Conservation (phyloP, 2,113 vertebrate genomes). For the Seriola rivoliana region DNA sequence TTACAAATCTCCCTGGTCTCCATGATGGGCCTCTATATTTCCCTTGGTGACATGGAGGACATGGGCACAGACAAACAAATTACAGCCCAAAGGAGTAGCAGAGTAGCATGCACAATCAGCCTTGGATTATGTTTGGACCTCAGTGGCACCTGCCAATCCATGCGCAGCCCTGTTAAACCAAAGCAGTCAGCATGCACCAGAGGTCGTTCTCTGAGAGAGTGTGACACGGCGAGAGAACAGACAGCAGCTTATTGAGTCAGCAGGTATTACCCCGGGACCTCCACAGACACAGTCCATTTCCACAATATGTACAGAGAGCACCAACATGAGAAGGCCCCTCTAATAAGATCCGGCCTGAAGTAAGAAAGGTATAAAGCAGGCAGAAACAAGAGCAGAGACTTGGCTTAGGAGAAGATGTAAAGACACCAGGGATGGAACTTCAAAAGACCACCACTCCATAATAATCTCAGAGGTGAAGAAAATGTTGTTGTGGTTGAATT, state of each 20-base stretch:
- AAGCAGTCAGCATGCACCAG: slow-evolving; percentile 70
- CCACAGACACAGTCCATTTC: slow-evolving; percentile 52
- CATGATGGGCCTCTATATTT: slow-evolving; percentile 45
- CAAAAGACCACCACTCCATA: not conserved
- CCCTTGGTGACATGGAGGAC: slow-evolving; percentile 44
- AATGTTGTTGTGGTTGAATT: slow-evolving; percentile 38
- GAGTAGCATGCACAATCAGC: slow-evolving; percentile 71
- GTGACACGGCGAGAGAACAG: slow-evolving; percentile 47
- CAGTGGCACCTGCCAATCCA: slow-evolving; percentile 55
- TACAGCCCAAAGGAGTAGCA: slow-evolving; percentile 44
- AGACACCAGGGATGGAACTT: slow-evolving; percentile 31
- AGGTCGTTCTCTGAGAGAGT: slow-evolving; percentile 51
- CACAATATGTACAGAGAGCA: slow-evolving; percentile 39
- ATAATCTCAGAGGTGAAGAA: slow-evolving; percentile 24
- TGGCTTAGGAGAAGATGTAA: slow-evolving; percentile 11
- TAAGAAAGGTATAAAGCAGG: slow-evolving; percentile 35
- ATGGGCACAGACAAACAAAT: slow-evolving; percentile 59
- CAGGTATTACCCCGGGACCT: slow-evolving; percentile 52
- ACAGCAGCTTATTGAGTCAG: slow-evolving; percentile 65
- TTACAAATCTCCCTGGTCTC: slow-evolving; percentile 47
- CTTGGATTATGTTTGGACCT: slow-evolving; percentile 38
- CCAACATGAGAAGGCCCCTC: slow-evolving; percentile 36
- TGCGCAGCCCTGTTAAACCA: slow-evolving; percentile 70
- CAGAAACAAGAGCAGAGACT: slow-evolving; percentile 39
- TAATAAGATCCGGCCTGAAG: slow-evolving; percentile 45